Conservation (phyloP, 2,797 vertebrate genomes). For the Silurus aristotelis region DNA sequence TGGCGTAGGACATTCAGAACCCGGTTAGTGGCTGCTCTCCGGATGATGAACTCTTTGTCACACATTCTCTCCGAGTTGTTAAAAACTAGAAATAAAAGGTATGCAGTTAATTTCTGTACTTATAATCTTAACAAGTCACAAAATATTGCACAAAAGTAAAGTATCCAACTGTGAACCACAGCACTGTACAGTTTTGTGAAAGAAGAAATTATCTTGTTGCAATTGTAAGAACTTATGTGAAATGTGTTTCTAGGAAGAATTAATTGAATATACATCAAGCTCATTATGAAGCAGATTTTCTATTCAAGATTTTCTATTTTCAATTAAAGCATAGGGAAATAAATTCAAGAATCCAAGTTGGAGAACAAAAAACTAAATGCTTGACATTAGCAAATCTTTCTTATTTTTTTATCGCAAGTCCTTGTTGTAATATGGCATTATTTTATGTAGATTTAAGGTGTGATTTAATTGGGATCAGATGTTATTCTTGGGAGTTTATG, state of each 20-base stretch:
- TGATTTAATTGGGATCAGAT: background rate
- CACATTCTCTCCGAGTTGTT: slow-evolving; percentile 90
- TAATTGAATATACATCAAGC: background rate
- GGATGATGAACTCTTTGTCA: slow-evolving; percentile 97
- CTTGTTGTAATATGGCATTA: background rate
- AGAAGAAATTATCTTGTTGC: too few species aligned
- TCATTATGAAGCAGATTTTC: background rate
- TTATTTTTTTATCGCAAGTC: background rate
- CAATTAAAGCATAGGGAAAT: background rate
- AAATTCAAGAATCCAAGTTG: background rate
- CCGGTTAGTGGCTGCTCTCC: slow-evolving; percentile 93
- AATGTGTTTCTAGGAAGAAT: background rate
- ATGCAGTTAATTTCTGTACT: background rate
- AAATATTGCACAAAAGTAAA: background rate
- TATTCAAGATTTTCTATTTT: background rate
- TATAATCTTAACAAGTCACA: background rate
- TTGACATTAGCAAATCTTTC: background rate
- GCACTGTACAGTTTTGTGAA: background rate
- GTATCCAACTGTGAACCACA: background rate
- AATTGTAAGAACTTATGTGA: background rate
- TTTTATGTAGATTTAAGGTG: background rate
- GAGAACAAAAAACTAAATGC: background rate
- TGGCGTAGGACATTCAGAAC: slow-evolving; percentile 95
- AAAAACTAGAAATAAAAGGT: slow-evolving; percentile 76
- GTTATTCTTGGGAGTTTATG: too few species aligned